Conservation (phyloP, 1,140 invertebrate genomes). For the Dinoponera quadriceps region DNA sequence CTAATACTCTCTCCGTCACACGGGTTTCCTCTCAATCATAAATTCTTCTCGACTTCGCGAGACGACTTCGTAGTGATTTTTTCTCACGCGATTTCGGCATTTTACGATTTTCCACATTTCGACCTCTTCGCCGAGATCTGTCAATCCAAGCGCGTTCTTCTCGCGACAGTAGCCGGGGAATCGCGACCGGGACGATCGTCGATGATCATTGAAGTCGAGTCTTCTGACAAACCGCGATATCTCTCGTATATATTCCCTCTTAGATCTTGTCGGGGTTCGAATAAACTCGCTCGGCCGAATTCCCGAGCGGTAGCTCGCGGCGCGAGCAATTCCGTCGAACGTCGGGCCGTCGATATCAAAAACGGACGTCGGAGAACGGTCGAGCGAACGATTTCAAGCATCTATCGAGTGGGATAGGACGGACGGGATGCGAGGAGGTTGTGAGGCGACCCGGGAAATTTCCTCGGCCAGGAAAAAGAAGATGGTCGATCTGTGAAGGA, state of each 20-base stretch:
- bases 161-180: neutral
- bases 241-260: constrained; percentile 15
- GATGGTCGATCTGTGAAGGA: constrained; percentile 62
- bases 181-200: neutral
- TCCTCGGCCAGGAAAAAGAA: constrained; percentile 58
- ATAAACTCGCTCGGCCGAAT: constrained; percentile 37
- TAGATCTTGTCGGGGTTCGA: constrained; percentile 28
- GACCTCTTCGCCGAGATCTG: neutral
- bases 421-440: constrained; percentile 8
- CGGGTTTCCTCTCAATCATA: neutral
- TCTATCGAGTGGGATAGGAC: constrained; percentile 29
- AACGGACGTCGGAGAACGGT: constrained; percentile 22
- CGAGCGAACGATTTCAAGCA: constrained; percentile 60
- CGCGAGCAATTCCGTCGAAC: constrained; percentile 46
- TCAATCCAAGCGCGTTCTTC: neutral
- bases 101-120: neutral
- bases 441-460: constrained; percentile 42
- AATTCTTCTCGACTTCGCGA: neutral
- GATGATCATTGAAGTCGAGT: no score
- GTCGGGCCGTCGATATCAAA: constrained; percentile 43
- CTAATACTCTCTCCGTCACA: neutral
- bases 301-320: neutral
- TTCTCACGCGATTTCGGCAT: neutral
- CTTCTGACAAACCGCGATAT: constrained; percentile 3
- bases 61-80: neutral